These are phyloP conservation scores for Salminus brasiliensis DNA, from an alignment of 2,113 vertebrate species.

Conservation along the genomic window DNA sequence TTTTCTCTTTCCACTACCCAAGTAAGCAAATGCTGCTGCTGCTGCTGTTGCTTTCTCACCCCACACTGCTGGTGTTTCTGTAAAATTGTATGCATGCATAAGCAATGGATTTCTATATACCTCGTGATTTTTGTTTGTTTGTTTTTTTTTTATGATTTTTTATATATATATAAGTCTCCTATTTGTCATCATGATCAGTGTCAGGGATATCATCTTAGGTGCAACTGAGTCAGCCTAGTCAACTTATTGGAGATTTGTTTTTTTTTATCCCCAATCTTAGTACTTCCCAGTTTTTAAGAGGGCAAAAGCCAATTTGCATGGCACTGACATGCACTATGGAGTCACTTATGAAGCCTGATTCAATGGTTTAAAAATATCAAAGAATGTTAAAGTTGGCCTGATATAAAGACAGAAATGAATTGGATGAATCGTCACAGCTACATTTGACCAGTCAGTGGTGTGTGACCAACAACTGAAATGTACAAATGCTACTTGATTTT, in stretches of 20 bases:
- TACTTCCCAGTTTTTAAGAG: neutral
- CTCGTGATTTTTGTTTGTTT: neutral
- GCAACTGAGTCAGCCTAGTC: neutral
- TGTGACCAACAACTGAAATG: neutral
- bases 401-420: neutral
- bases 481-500: neutral
- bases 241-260: neutral
- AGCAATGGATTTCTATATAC: neutral
- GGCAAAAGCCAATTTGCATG: neutral
- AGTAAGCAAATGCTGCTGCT: slow-evolving; percentile 26
- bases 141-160: neutral
- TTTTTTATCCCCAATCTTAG: neutral
- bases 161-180: neutral
- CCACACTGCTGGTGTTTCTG: neutral
- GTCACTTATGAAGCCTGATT: neutral
- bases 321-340: neutral
- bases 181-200: neutral
- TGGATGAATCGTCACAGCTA: neutral
- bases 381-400: neutral
- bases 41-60: slow-evolving; percentile 28
- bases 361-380: neutral
- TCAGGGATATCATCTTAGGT: neutral
- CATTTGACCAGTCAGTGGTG: neutral
- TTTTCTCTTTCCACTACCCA: neutral
- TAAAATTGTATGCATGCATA: neutral